Evolutionary conservation across 2,888 invertebrate species (phyloP), one percentile per base, ranked within the genome.

Genomic region (Entomobrya multifasciata): DNA sequence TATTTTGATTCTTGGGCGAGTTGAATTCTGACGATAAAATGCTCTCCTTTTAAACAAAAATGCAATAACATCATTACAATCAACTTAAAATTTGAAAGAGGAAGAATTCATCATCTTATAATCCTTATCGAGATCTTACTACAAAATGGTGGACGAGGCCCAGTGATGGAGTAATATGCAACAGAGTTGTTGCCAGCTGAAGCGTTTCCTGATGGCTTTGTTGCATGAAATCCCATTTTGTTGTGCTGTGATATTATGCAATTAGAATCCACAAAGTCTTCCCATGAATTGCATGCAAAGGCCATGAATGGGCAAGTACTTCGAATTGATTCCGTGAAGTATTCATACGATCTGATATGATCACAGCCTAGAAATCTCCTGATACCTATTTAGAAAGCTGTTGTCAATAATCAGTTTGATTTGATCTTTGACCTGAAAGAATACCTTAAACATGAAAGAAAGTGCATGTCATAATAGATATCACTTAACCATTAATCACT

Each of bases 271-370:
- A 91, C 87, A 89, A 93, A 93, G 17, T 92, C 92, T n/a, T 96
- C 95, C 93, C 95, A 96, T 22, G 95, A 96, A 17, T 95, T 94
- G 92, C 98, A 98, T 81, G 95, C 95, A 81, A 96, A 95, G 0
- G 95, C 95, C 91, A 95, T 93, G 92, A 96, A 98, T 0, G 96
- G 95, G 91, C 98, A 98, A 15, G 93, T 92, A 0, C 95, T 94
- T 88, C 95, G 95, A 72, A 98, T 95, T 90, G 96, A 97, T 92
- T 98, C 98, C 0, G 94, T 95, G 92, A 96, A 97, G 92, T 95
- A 95, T 91, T 96, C 95, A 92, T 96, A 95, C 88, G 97, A 96
- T 76, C 98, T 93, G 85, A 97, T 94, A 92, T 98, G 98, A 92
- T 97, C 96, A 92, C 98, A 98, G 30, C 96, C 95, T 20, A 98